phyloP scores from a whole-genome alignment of 2,113 vertebrate species.

The Chaenocephalus aceratus region DNA sequence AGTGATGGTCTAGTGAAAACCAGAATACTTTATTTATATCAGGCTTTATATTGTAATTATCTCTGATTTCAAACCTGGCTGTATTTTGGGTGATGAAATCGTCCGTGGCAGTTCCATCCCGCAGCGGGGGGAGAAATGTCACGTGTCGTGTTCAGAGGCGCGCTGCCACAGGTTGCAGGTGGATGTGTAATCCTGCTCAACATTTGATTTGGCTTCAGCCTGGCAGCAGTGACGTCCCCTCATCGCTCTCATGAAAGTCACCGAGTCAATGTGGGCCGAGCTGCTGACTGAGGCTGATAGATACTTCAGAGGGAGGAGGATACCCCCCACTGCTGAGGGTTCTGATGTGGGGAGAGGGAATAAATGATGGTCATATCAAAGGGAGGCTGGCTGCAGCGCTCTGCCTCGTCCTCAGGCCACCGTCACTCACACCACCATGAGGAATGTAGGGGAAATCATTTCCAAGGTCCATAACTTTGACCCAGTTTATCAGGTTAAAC shows the following conservation, averaged over 20 bases:
- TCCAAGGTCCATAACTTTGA: no score
- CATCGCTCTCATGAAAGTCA: slow-evolving; percentile 55
- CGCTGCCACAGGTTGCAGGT: slow-evolving; percentile 18
- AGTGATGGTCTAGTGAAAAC: no score
- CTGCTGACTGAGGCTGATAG: slow-evolving; percentile 44
- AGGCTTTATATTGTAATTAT: background rate
- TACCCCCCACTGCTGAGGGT: slow-evolving; percentile 42
- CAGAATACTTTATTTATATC: no score
- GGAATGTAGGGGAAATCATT: background rate
- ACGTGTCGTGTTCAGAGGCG: background rate
- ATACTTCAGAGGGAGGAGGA: slow-evolving; percentile 54
- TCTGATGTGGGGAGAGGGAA: slow-evolving; percentile 60
- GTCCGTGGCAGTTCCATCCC: background rate
- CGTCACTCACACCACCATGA: background rate
- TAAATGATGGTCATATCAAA: slow-evolving; percentile 67
- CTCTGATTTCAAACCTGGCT: background rate
- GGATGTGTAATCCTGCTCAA: slow-evolving; percentile 26
- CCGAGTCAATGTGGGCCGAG: slow-evolving; percentile 13
- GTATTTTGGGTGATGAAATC: background rate
- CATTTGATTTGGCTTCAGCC: slow-evolving; percentile 29
- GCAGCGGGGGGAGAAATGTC: background rate
- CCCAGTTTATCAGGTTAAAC: no score
- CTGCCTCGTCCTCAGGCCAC: slow-evolving; percentile 9
- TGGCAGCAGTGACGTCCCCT: background rate
- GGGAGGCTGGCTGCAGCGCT: slow-evolving; percentile 21